phyloP scores from a whole-genome alignment of 2,797 vertebrate species.

The Masticophis lateralis region DNA sequence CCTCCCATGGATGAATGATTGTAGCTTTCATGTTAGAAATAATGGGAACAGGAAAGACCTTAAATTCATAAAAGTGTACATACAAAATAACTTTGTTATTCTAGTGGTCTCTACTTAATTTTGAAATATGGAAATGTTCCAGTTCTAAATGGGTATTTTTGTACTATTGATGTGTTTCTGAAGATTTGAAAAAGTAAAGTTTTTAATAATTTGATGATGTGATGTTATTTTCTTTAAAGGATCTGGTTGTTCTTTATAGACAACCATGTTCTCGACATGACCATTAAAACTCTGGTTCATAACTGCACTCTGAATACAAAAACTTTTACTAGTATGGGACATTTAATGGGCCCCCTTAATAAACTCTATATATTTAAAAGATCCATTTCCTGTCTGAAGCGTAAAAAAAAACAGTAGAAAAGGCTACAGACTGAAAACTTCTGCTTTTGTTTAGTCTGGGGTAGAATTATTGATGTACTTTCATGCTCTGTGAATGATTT shows the following conservation, averaged over 20 bases:
- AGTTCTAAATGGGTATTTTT: constrained; percentile 42
- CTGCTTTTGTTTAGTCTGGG: constrained; percentile 80
- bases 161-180: constrained; percentile 28
- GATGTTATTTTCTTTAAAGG: constrained; percentile 48
- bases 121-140: constrained; percentile 42
- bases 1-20: neutral
- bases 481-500: constrained; percentile 56
- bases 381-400: constrained; percentile 74
- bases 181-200: constrained; percentile 41
- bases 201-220: constrained; percentile 46
- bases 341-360: constrained; percentile 74
- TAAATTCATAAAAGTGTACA: neutral
- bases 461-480: constrained; percentile 65
- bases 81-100: neutral
- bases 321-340: constrained; percentile 39
- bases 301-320: constrained; percentile 36
- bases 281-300: constrained; percentile 47
- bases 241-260: constrained; percentile 42
- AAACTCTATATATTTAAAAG: constrained; percentile 82
- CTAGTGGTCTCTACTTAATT: constrained; percentile 14
- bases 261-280: constrained; percentile 46
- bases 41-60: neutral
- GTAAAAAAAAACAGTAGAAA: constrained; percentile 52
- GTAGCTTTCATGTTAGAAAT: neutral
- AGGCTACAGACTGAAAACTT: constrained; percentile 62